Evolutionary conservation across 2,797 vertebrate species (phyloP).

Genomic region (Danio choprae): DNA sequence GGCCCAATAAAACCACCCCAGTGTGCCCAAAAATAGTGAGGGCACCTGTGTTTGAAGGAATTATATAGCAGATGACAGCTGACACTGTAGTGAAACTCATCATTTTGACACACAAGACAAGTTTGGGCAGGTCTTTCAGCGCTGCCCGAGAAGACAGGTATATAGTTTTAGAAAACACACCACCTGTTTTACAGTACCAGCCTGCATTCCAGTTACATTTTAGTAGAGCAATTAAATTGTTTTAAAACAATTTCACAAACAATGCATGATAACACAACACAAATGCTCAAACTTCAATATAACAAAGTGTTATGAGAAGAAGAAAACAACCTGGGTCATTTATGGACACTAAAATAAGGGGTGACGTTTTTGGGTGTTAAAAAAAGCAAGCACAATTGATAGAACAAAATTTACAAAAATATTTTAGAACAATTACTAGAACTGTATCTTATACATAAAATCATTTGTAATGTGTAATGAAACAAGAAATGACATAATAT

Average conservation of each 20-base stretch:
- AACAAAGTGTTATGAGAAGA: not conserved
- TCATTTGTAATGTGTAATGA: too few species aligned
- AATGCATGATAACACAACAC: not conserved
- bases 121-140: constrained; percentile 41
- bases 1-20: constrained; percentile 39
- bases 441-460: too few species aligned
- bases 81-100: constrained; percentile 12
- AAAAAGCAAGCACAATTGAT: too few species aligned
- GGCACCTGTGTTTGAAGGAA: constrained; percentile 33
- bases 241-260: not conserved
- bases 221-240: not conserved
- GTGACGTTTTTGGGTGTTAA: too few species aligned
- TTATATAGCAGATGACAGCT: constrained; percentile 51
- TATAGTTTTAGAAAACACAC: constrained; percentile 24
- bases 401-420: too few species aligned
- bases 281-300: not conserved
- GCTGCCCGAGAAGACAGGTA: constrained; percentile 5
- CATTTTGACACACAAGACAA: constrained; percentile 27
- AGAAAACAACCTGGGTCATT: too few species aligned
- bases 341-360: too few species aligned
- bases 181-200: not conserved
- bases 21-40: constrained; percentile 52
- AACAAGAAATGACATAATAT: too few species aligned
- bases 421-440: too few species aligned
- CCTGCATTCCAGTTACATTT: not conserved